Evolutionary conservation across 2,113 vertebrate genomes (phyloP).

Genomic region (Turdus rufiventris): DNA sequence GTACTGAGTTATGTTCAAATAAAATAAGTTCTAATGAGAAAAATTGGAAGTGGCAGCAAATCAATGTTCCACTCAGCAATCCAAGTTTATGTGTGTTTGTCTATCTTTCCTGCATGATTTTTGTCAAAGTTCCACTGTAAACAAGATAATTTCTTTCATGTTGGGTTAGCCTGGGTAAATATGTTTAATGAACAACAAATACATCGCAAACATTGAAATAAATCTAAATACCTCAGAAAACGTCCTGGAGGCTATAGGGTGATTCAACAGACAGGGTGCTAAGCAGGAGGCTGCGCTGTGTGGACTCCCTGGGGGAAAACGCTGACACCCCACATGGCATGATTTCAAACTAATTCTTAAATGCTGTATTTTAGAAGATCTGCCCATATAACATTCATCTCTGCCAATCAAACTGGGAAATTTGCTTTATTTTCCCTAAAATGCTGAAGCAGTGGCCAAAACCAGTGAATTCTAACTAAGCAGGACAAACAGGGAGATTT

Average conservation of each 20-base stretch:
- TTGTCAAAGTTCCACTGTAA: conserved; percentile 76
- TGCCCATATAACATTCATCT: accelerated
- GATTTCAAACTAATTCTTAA: neutral
- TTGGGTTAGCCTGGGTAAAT: conserved; percentile 79
- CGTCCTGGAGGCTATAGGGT: conserved; percentile 45
- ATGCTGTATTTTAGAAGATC: neutral
- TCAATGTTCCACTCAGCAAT: conserved; percentile 71
- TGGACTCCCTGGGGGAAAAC: neutral
- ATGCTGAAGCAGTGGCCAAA: neutral
- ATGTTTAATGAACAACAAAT: conserved; percentile 77
- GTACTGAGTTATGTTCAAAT: conserved; percentile 78
- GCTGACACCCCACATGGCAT: neutral
- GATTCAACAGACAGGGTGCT: conserved; percentile 23
- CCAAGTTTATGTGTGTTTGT: conserved; percentile 74
- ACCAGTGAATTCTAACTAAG: neutral
- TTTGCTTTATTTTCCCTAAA: neutral
- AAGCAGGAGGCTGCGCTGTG: neutral
- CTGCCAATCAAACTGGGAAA: neutral
- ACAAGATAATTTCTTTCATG: conserved; percentile 76
- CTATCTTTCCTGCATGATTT: conserved; percentile 69
- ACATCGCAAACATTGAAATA: conserved; percentile 67
- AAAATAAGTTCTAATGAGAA: conserved; percentile 82
- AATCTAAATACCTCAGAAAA: conserved; percentile 62
- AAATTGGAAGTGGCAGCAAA: conserved; percentile 73
- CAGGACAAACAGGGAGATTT: neutral